These are phyloP conservation scores for Patiria pectinifera DNA, from an alignment of 53 echinoderm and acorn worm genomes.

Conservation along the genomic window DNA sequence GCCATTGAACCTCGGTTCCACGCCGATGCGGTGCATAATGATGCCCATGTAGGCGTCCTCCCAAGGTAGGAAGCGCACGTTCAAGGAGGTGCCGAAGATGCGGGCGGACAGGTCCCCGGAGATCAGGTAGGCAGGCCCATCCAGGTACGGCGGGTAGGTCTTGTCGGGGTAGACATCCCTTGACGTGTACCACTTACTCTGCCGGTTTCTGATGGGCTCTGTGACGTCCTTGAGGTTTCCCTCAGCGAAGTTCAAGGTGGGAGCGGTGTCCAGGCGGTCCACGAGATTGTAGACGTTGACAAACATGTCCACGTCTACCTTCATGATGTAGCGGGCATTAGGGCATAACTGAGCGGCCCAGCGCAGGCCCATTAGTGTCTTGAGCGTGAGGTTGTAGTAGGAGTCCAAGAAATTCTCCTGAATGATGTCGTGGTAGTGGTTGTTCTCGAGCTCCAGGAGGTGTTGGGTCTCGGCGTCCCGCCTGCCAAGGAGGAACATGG, in stretches of 20 bases:
- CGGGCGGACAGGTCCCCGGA: constrained; percentile 57
- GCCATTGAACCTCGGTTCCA: neutral
- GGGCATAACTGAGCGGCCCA: constrained; percentile 59
- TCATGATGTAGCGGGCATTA: constrained; percentile 50
- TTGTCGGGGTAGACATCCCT: constrained; percentile 38
- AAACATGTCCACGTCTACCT: constrained; percentile 59
- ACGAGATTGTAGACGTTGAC: constrained; percentile 56
- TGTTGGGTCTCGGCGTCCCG: neutral
- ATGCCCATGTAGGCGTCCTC: constrained; percentile 64
- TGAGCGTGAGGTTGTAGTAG: constrained; percentile 63
- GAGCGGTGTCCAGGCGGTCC: constrained; percentile 20
- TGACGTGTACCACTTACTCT: constrained; percentile 51
- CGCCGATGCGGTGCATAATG: neutral
- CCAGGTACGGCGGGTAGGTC: constrained; percentile 61
- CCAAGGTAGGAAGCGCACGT: constrained; percentile 46
- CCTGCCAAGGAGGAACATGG: constrained; percentile 16
- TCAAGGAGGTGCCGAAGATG: constrained; percentile 34
- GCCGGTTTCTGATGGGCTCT: neutral
- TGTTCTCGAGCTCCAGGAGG: neutral
- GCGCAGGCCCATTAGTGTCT: constrained; percentile 65
- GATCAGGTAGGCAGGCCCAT: constrained; percentile 60
- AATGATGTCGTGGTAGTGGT: constrained; percentile 55
- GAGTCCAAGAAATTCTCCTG: constrained; percentile 61
- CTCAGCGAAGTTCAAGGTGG: constrained; percentile 28
- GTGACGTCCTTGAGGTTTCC: constrained; percentile 40